Evolutionary conservation across 2,797 vertebrate genomes (phyloP), one percentile per base, ranked within the genome.

Genomic region (Austrolebias charrua): DNA sequence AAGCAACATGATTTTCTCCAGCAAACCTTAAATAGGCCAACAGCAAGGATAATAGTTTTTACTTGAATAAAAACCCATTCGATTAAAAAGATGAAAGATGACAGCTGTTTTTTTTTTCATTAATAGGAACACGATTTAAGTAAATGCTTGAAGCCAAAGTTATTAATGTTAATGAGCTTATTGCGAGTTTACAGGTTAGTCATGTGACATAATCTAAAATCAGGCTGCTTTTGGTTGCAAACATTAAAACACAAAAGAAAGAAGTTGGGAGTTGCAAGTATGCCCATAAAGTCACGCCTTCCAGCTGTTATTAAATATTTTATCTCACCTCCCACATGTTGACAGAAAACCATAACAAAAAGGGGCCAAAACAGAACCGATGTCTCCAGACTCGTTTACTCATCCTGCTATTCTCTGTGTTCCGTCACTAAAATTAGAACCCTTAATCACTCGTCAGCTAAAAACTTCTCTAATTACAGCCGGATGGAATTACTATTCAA

Each of bases 401-500:
- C 33, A 33, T 72, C 54, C 54, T 60, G 62, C 69, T 51, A 46
- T 63, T 69, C 58, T 82, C 57, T 35, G 4, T 69, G 69, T 69
- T 54, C 71, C 28, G 8, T 69, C 71, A 75, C 71, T 81, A 81
- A 80, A 86, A 80, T 84, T 86, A 78, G 63, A 78, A 31, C 66
- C 60, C 49, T 80, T 87, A 85, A 84, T 90, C 75, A 84, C 67
- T 77, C 77, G 77, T 63, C 68, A 69, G 77, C 75, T 69, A 79
- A 76, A 75, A 55, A 69, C 73, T 69, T 83, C 63, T 24, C 71
- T 82, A 80, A 82, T 86, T 86, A 82, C 76, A 81, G 73, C 59
- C 77, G 66, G 78, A 70, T 79, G 55, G 68, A 87, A 86, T 84
- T 82, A 76, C 67, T 84, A 64, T 82, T 87, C 67, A 78, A 85